phyloP scores from a whole-genome alignment of 2,797 vertebrate genomes.

The Erpetoichthys calabaricus region DNA sequence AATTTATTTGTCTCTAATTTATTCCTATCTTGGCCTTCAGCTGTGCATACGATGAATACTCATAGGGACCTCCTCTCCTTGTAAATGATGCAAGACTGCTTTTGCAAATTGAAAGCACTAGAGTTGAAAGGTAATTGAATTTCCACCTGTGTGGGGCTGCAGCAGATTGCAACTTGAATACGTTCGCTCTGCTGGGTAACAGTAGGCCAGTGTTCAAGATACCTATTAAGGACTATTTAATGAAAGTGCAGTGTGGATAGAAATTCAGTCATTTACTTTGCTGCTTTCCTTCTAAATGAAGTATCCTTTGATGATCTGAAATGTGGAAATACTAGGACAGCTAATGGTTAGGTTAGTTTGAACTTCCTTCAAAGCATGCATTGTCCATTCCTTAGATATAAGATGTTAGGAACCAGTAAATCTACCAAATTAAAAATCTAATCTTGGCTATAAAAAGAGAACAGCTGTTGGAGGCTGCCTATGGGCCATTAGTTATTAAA shows the following conservation, averaged over 20 bases:
- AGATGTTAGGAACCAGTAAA: no score
- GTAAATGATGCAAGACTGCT: background rate
- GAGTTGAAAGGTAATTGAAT: conserved; percentile 3
- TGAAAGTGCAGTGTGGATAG: background rate
- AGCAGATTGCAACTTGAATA: background rate
- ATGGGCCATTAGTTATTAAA: no score
- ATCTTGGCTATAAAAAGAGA: no score
- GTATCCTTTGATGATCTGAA: no score
- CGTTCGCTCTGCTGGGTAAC: conserved; percentile 4
- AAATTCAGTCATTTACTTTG: no score
- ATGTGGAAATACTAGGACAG: no score
- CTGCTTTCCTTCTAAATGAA: no score
- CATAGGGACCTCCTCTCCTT: background rate
- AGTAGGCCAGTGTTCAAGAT: background rate
- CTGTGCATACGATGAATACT: background rate
- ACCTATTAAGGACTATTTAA: conserved; percentile 10
- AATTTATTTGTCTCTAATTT: conserved; percentile 3
- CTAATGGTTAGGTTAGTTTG: no score
- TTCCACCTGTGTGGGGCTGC: background rate
- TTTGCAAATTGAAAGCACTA: background rate
- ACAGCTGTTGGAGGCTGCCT: no score
- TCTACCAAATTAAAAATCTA: no score
- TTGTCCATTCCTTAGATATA: no score
- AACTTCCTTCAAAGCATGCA: no score
- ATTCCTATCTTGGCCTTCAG: background rate